Percentiles rank a stretch among this genome's conserved stretches.
These are phyloP conservation scores for Coranthus polyacanthus DNA, from an alignment of 2,797 vertebrate species.

Conservation along the genomic window DNA sequence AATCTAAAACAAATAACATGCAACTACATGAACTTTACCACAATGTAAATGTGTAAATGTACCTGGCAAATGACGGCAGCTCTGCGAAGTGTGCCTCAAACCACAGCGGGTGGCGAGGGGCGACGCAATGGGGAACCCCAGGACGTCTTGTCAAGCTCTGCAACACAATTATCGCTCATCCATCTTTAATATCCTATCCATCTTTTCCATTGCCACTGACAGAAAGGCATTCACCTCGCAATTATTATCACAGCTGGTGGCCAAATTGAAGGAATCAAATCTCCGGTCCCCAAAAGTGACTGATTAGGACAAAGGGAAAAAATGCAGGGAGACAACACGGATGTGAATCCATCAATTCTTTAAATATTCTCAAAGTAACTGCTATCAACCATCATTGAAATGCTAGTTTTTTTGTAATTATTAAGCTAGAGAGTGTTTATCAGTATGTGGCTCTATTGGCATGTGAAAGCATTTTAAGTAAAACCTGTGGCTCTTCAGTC, in stretches of 20 bases:
- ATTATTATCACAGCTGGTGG: conserved; percentile 79
- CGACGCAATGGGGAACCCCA: conserved; percentile 42
- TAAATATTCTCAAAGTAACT: too few relatives aligned
- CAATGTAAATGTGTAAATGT: conserved; percentile 6
- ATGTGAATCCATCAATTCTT: not conserved
- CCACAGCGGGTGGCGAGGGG: conserved; percentile 58
- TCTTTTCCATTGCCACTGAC: conserved; percentile 59
- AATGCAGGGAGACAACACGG: not conserved
- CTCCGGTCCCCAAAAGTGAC: conserved; percentile 38
- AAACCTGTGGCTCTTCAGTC: too few relatives aligned
- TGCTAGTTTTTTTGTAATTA: not conserved
- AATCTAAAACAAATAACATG: conserved; percentile 35
- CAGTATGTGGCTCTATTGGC: too few relatives aligned
- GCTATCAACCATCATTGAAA: not conserved
- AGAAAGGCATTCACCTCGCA: conserved; percentile 61
- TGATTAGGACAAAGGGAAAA: conserved; percentile 23
- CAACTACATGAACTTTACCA: conserved; percentile 38
- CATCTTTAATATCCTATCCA: conserved; percentile 76
- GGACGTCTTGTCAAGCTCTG: conserved; percentile 70
- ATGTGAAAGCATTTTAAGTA: too few relatives aligned
- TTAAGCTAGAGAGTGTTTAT: too few relatives aligned
- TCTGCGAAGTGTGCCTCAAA: conserved; percentile 41
- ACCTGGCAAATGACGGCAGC: conserved; percentile 15
- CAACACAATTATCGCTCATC: conserved; percentile 81
- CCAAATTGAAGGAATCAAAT: conserved; percentile 53